Evolutionary conservation across 2,888 invertebrate genomes (phyloP).

Genomic region (Eupithecia inturbata): DNA sequence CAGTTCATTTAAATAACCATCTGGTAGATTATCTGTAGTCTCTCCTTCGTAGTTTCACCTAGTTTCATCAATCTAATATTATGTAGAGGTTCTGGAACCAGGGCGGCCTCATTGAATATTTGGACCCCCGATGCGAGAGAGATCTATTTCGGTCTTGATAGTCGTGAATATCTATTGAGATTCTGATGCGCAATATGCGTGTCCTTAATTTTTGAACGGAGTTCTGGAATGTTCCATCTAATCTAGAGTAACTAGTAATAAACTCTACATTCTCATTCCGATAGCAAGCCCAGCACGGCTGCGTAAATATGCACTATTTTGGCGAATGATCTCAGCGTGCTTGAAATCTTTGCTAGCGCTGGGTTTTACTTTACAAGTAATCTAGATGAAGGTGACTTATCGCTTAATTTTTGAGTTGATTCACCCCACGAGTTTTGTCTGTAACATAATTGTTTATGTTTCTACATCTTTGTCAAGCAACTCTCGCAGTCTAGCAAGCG

Average conservation of each 20-base stretch:
- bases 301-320: conserved; percentile 2
- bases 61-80: conserved; percentile 32
- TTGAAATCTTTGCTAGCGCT: background rate
- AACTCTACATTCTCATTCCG: background rate
- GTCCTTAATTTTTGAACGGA: background rate
- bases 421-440: background rate
- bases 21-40: conserved; percentile 29
- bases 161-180: conserved; percentile 2
- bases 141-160: conserved; percentile 25
- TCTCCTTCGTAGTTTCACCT: conserved; percentile 11
- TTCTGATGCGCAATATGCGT: background rate
- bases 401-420: background rate
- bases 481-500: background rate
- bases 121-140: conserved; percentile 22
- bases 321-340: conserved; percentile 5
- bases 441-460: background rate
- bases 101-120: conserved; percentile 29
- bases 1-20: background rate
- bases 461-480: background rate
- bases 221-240: conserved; percentile 1
- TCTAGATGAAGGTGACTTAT: background rate
- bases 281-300: conserved; percentile 6
- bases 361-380: background rate
- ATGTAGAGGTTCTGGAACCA: conserved; percentile 29
- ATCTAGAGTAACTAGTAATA: conserved; percentile 2